phyloP scores from a whole-genome alignment of 2,888 invertebrate genomes.

The Camptogramma bilineatum region DNA sequence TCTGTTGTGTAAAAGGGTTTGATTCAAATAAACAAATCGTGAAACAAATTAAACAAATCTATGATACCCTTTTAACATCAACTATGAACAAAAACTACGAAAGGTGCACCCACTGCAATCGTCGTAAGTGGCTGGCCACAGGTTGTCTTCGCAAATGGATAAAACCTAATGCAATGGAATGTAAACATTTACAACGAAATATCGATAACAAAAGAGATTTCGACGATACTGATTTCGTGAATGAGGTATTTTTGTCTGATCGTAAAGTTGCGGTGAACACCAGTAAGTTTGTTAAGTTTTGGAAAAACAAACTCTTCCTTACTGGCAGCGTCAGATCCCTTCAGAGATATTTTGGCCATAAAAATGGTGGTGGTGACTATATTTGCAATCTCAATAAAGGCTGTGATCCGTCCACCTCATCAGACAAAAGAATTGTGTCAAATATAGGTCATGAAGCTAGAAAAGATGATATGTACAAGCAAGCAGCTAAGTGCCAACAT shows the following conservation, averaged over 20 bases:
- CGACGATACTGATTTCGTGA: slow-evolving; percentile 73
- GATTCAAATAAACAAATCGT: not conserved
- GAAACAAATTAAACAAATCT: slow-evolving; percentile 1
- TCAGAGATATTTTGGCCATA: slow-evolving; percentile 76
- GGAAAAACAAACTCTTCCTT: slow-evolving; percentile 79
- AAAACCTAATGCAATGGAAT: slow-evolving; percentile 74
- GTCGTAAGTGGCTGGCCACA: slow-evolving; percentile 78
- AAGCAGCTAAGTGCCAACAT: slow-evolving; percentile 72
- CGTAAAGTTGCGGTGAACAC: slow-evolving; percentile 69
- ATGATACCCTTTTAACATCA: not conserved
- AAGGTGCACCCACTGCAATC: slow-evolving; percentile 77
- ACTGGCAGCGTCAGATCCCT: slow-evolving; percentile 77
- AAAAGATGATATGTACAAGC: slow-evolving; percentile 66
- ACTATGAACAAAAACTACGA: slow-evolving; percentile 81
- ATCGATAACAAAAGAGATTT: slow-evolving; percentile 77
- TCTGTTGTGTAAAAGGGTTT: not conserved
- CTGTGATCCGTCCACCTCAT: slow-evolving; percentile 65
- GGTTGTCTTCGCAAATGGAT: slow-evolving; percentile 81
- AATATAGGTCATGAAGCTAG: slow-evolving; percentile 58
- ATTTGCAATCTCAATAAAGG: slow-evolving; percentile 65
- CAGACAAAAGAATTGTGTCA: slow-evolving; percentile 58
- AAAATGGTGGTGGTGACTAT: slow-evolving; percentile 66
- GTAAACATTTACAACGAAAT: slow-evolving; percentile 80
- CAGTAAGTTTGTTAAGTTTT: slow-evolving; percentile 79
- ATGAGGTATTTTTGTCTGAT: slow-evolving; percentile 74